Conservation (phyloP, 2,113 vertebrate species). For the Xyliphius kryptos region DNA sequence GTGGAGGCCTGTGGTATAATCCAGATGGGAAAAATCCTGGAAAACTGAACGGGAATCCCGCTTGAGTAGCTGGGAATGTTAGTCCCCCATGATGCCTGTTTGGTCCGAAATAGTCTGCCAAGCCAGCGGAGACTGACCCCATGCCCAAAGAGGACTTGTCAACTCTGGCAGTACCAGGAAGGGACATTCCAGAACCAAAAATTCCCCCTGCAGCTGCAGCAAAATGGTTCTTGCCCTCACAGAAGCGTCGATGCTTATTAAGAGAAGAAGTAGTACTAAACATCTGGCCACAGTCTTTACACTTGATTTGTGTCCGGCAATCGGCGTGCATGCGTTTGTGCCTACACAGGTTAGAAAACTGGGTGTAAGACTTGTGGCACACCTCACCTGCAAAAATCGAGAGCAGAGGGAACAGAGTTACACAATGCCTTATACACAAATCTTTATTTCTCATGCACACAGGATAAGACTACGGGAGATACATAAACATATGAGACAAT, state of each 20-base stretch:
- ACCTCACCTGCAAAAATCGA: slow-evolving; percentile 73
- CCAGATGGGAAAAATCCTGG: slow-evolving; percentile 95
- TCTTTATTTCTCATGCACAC: slow-evolving; percentile 10
- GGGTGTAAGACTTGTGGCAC: too few species aligned
- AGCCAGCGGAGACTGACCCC: slow-evolving; percentile 84
- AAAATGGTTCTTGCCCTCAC: slow-evolving; percentile 98
- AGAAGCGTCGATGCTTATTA: slow-evolving; percentile 99
- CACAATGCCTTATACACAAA: slow-evolving; percentile 22
- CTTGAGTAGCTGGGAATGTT: slow-evolving; percentile 91
- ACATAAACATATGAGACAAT: slow-evolving; percentile 9
- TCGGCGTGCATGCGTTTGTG: slow-evolving; percentile 99
- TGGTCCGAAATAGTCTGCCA: slow-evolving; percentile 97
- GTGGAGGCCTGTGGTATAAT: slow-evolving; percentile 92
- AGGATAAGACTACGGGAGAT: not conserved
- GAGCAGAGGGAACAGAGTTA: slow-evolving; percentile 2
- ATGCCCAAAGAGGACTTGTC: slow-evolving; percentile 93
- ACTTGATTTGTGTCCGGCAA: slow-evolving; percentile 99
- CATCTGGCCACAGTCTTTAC: too few species aligned
- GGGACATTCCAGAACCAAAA: slow-evolving; percentile 94
- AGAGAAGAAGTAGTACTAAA: too few species aligned
- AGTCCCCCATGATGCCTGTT: slow-evolving; percentile 92
- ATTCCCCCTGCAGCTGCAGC: slow-evolving; percentile 86
- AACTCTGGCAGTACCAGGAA: slow-evolving; percentile 84
- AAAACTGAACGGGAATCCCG: slow-evolving; percentile 96
- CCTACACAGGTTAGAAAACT: slow-evolving; percentile 98